Evolutionary conservation across 2,888 invertebrate genomes (phyloP), one percentile per base, ranked within the genome.

Genomic region (Anoplius nigerrimus): DNA sequence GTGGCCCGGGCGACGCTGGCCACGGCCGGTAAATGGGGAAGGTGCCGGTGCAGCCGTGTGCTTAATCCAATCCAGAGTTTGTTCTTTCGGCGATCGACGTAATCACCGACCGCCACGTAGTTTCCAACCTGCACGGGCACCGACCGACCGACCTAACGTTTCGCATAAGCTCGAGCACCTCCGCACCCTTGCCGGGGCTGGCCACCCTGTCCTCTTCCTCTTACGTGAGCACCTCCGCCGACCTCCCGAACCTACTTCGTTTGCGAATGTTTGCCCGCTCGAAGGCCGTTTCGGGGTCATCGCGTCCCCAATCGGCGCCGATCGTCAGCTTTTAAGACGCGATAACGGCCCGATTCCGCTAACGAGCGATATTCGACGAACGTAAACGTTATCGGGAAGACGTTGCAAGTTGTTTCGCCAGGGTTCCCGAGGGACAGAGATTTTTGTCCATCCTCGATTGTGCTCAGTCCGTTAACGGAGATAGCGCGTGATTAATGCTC

Each of bases 41-140:
- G 81, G 79, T 77, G 76, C 75, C 76, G 69, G 76, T 73, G 75
- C 72, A 74, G 72, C 72, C 76, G 81, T 71, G 73, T 80, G 84
- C 84, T 87, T 87, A 87, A 87, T 87, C 86, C 86, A 86, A 87
- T 87, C 83, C 80, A 64, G 83, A 87, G 86, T 86, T 87, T 84
- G 86, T 87, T 86, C 87, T 86, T 86, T 87, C 84, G 82, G 79
- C 86, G 85, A 86, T 86, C 85, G 85, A 87, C 84, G 87, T 86
- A 86, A 86, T 86, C 85, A 86, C 86, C 80, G 84, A 84, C 81
- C 81, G 79, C 34, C 84, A 79, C 82, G 82, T 82, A 85, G 84
- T 85, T 84, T 82, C 81, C 81, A 84, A 77, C 78, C 78, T 76
- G 74, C 43, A 20, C 45, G 22, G 22, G 62, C 20, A 16, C 55